Conservation (phyloP, 2,888 invertebrate species). For the Volucella bombylans region DNA sequence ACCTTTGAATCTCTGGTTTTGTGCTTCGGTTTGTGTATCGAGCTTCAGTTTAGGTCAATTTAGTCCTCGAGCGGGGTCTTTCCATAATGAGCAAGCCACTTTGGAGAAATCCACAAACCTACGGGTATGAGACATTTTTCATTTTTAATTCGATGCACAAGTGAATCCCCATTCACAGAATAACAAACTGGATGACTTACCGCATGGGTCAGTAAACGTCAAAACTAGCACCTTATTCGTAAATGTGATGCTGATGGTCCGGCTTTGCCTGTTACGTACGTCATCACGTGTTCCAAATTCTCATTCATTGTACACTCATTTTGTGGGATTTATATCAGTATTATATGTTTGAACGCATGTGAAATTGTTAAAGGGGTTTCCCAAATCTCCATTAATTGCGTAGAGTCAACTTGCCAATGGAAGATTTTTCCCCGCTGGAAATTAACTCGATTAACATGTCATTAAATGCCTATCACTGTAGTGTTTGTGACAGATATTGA, state of each 20-base stretch:
- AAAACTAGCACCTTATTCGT: slow-evolving; percentile 44
- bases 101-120: slow-evolving; percentile 45
- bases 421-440: slow-evolving; percentile 32
- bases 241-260: slow-evolving; percentile 14
- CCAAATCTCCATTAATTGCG: slow-evolving; percentile 33
- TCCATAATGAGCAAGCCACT: slow-evolving; percentile 49
- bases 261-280: slow-evolving; percentile 10
- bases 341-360: no score
- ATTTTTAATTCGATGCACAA: background rate
- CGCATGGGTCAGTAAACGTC: background rate
- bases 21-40: no score
- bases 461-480: slow-evolving; percentile 23
- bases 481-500: slow-evolving; percentile 63
- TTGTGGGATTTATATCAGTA: background rate
- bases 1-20: slow-evolving; percentile 30
- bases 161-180: slow-evolving; percentile 58
- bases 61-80: slow-evolving; percentile 54
- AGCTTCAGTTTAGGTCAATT: slow-evolving; percentile 24
- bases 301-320: background rate
- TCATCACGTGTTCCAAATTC: slow-evolving; percentile 20
- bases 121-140: no score
- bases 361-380: slow-evolving; percentile 53
- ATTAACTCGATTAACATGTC: slow-evolving; percentile 56
- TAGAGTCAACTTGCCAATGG: slow-evolving; percentile 25
- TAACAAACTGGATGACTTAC: slow-evolving; percentile 12